These are phyloP conservation scores for Microtus pennsylvanicus DNA, from an alignment of 2,113 vertebrate species.

Conservation along the genomic window DNA sequence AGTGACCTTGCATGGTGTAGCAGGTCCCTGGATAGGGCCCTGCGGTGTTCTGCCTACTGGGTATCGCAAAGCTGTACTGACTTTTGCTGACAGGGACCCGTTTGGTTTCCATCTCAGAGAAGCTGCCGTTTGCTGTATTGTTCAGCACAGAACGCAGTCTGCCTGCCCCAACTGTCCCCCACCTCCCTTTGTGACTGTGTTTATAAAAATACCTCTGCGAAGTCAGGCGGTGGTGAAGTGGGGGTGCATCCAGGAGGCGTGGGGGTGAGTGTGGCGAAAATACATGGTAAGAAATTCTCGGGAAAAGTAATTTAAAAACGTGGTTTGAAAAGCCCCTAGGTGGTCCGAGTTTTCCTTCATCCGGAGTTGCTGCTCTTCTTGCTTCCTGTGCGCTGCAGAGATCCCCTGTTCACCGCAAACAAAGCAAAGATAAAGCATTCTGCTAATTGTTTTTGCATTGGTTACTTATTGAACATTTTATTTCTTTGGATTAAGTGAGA, in stretches of 20 bases:
- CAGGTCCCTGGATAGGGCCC: not conserved
- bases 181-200: constrained; percentile 32
- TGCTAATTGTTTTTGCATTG: not conserved
- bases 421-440: not conserved
- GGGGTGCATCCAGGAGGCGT: not conserved
- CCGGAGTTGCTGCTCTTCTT: not conserved
- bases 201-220: not conserved
- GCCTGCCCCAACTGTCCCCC: not conserved
- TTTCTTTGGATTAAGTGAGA: not conserved
- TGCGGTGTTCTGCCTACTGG: rapidly evolving
- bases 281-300: not conserved
- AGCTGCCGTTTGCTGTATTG: not conserved
- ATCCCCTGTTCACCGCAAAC: not conserved
- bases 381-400: not conserved
- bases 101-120: constrained; percentile 25
- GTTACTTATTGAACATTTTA: constrained; percentile 17
- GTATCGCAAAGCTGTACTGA: not conserved
- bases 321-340: not conserved
- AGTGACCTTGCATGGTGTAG: not conserved
- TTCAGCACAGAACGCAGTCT: not conserved
- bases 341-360: not conserved
- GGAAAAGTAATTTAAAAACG: not conserved
- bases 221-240: not conserved
- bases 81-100: not conserved
- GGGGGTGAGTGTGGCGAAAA: not conserved